Evolutionary conservation across 2,797 vertebrate species (phyloP), one percentile per base, ranked within the genome.

Genomic region (Acrossocheilus wenchowensis): DNA sequence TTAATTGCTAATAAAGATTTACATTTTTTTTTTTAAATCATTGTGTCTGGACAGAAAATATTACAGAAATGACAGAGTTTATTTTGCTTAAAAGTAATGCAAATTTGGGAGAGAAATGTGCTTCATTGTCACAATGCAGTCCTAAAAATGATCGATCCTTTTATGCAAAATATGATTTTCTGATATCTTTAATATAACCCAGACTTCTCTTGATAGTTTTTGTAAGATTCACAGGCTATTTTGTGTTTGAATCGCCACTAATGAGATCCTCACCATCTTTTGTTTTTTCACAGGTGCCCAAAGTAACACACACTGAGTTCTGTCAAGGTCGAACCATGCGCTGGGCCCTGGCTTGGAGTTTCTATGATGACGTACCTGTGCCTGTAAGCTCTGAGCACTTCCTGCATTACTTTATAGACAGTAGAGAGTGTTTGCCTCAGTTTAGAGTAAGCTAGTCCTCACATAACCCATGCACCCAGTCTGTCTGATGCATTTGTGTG

Each of bases 331-430:
- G 98, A 19, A 99, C 98, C 69, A 99, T 99, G 98, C 96, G 97
- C 66, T 99, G 98, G 98, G 98, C 98, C 1, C 94, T 99, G 88
- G 98, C 98, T 3, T 99, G 98, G 98, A 99, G 98, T 91, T 99
- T 99, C 94, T 98, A 98, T 83, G 96, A 98, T n/a, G 96, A 99
- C 15, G 97, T 99, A 50, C 94, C 93, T 74, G 97, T 99, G 84
- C 98, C 98, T 78, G 98, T 99, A 95, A 97, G 97, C 94, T 83
- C 62, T 9, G 23, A 54, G 6, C n/a, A 36, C 45, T 79, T 62
- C 36, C 54, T 78, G 14, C 36, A 62, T 52, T 81, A 30, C 17
- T 81, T 85, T 83, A 73, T 9, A 57, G 36, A 62, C 69, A 14
- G 81, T 26, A 66, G 30, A 30, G 14, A 66, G 64, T 3, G 30